Base-by-base conservation (phyloP, 92 coral and sea anemone species). In the Actinernus sp. region DNA sequence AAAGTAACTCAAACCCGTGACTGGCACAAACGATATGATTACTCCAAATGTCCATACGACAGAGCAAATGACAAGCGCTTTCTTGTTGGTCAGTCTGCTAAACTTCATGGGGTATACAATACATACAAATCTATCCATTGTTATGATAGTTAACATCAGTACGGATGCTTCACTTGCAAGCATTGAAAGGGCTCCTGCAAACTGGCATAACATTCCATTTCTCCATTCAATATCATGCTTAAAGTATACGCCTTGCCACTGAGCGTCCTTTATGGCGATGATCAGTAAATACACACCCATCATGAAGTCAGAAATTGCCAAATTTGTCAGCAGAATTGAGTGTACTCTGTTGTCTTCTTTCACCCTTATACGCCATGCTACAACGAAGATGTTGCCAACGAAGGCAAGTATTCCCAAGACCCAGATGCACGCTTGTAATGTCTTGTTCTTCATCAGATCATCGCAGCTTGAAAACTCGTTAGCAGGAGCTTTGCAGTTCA, bases 211-310 rank as follows among this genome's bases (percentile, higher is more conserved):
- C 2, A 24, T 3, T 16, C 83, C 68, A 4, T 58, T 34, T 39
- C 78, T 45, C 84, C 84, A 77, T 9, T 41, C 11, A n/a, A 33
- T 9, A 48, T 77, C 84, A 24, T 68, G 78, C 55, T 57, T 55
- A 39, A 77, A 77, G 55, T 77, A 77, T 62, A 56, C 78, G 28
- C 84, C 84, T 32, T 58, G 77, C 84, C 84, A 77, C 56, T 67
- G 60, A 23, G 34, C 60, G 30, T 77, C 84, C 24, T 48, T 67
- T 22, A 67, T 67, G 28, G 84, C 84, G 21, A 77, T 68, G 12
- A 68, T 67, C 27, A 77, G 52, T 43, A 77, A 49, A 41, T 77
- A 77, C 6, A 77, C 6, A 14, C 84, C 84, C 84, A 77, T 77
- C 41, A 77, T 10, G 18, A 77, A 49, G 31, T 77, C 84, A 12